Percentiles rank a stretch among this genome's conserved stretches.
These are phyloP conservation scores for Drosophila quasianomalipes DNA, from an alignment of 2,888 invertebrate species.

Conservation along the genomic window DNA sequence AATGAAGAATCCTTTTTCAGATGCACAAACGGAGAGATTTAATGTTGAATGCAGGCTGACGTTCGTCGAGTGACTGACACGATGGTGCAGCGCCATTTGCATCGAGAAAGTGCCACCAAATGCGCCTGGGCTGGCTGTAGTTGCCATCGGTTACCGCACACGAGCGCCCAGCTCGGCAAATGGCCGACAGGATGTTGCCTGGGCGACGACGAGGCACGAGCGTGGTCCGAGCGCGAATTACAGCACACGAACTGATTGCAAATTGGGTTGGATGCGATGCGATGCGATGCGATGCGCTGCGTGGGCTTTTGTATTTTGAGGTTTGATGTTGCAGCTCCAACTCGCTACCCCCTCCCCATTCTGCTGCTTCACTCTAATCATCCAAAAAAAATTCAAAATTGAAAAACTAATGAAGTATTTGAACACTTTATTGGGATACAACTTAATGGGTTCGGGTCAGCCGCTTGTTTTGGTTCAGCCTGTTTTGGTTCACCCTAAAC, in stretches of 20 bases:
- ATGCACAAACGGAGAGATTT: constrained; percentile 29
- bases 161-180: constrained; percentile 38
- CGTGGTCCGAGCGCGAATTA: background rate
- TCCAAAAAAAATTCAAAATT: background rate
- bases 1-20: constrained; percentile 5
- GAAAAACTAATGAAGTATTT: background rate
- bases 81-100: constrained; percentile 67
- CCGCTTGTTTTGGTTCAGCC: constrained; percentile 4
- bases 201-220: constrained; percentile 9
- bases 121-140: constrained; percentile 35
- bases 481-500: constrained; percentile 8
- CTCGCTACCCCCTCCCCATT: background rate
- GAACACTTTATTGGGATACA: background rate
- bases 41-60: constrained; percentile 77
- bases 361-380: background rate
- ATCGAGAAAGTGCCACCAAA: constrained; percentile 37
- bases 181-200: constrained; percentile 43
- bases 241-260: constrained; percentile 23
- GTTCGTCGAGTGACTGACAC: constrained; percentile 72
- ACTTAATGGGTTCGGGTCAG: background rate
- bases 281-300: constrained; percentile 50
- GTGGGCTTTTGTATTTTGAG: constrained; percentile 49
- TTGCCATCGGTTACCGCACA: constrained; percentile 30
- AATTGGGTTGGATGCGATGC: constrained; percentile 39
- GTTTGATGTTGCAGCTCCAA: constrained; percentile 19